Percentiles rank a stretch among this genome's conserved stretches.
Evolutionary conservation across 2,797 vertebrate species (phyloP).

Genomic region (Catamblyrhynchus diadema): DNA sequence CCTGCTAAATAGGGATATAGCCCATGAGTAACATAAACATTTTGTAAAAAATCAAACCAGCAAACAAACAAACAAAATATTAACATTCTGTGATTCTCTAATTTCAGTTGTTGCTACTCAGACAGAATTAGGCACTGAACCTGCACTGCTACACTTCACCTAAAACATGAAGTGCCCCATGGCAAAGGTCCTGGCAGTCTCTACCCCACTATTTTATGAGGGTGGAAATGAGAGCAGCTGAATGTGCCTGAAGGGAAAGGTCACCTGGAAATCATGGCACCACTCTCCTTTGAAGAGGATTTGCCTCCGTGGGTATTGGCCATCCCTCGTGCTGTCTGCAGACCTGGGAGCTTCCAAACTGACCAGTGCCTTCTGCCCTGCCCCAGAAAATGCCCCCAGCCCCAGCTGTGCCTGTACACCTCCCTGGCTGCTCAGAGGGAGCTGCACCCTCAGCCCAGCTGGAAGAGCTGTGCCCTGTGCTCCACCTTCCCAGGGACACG

Average conservation of each 20-base stretch:
- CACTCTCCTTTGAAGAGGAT: not conserved
- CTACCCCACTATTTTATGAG: not conserved
- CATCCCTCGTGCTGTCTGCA: not conserved
- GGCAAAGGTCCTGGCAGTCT: not conserved
- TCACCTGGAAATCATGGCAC: not conserved
- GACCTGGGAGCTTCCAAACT: not conserved
- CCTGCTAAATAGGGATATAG: not conserved
- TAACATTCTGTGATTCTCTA: not conserved
- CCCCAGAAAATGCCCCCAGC: not conserved
- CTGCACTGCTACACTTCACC: not conserved
- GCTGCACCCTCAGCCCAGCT: not conserved
- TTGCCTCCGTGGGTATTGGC: rapidly evolving
- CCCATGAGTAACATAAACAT: not conserved
- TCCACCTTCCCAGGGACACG: not conserved
- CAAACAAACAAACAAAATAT: not conserved
- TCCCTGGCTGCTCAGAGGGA: not conserved
- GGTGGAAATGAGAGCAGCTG: not conserved
- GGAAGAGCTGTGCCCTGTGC: not conserved
- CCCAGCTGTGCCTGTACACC: not conserved
- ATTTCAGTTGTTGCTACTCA: not conserved
- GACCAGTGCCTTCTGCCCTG: not conserved
- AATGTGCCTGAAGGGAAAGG: not conserved
- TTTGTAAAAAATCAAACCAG: not conserved
- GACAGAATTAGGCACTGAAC: not conserved
- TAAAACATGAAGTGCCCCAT: not conserved